phyloP scores from a whole-genome alignment of 2,113 vertebrate species.

The Neodon shergylaensis region DNA sequence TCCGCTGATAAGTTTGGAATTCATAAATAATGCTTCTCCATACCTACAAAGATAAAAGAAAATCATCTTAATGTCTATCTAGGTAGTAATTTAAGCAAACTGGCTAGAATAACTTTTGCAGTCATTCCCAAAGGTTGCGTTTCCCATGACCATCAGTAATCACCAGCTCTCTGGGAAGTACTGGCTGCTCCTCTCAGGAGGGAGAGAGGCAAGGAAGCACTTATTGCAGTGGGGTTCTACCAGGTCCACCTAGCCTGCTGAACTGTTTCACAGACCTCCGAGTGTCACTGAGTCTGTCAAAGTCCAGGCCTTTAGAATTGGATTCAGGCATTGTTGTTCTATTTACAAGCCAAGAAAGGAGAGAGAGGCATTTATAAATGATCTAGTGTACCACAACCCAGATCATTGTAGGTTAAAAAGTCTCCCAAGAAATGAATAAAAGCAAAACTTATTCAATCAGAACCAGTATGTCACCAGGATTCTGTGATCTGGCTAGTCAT shows the following conservation, averaged over 20 bases:
- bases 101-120: neutral
- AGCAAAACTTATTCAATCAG: neutral
- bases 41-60: constrained; percentile 87
- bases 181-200: neutral
- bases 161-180: neutral
- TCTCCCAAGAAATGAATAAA: neutral
- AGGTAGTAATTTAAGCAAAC: constrained; percentile 45
- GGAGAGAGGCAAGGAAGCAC: neutral
- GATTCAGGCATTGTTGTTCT: neutral
- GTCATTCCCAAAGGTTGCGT: neutral
- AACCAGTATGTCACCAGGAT: neutral
- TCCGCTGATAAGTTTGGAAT: constrained; percentile 96
- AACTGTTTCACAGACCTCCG: neutral
- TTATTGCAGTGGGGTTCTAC: neutral
- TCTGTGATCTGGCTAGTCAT: neutral
- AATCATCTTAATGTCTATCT: constrained; percentile 52
- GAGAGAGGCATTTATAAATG: neutral
- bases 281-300: neutral
- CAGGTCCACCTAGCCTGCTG: neutral
- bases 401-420: neutral
- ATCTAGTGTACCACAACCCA: neutral
- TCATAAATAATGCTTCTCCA: constrained; percentile 99
- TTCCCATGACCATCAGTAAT: neutral
- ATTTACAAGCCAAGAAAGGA: neutral
- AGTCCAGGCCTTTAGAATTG: neutral